Evolutionary conservation across 2,113 vertebrate genomes (phyloP).

Genomic region (Smithornis capensis): DNA sequence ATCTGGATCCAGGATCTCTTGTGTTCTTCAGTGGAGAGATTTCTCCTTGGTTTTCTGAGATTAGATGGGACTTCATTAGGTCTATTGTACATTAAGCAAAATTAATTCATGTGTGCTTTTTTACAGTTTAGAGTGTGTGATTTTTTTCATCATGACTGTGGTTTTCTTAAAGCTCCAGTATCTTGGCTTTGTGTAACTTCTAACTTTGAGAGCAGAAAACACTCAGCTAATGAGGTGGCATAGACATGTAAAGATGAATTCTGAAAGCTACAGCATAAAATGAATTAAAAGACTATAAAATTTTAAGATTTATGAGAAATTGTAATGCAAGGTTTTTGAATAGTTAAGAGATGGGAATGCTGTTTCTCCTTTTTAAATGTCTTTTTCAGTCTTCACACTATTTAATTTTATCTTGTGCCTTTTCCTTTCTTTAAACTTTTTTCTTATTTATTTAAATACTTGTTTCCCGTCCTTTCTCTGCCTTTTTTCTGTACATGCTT

Average conservation of each 20-base stretch:
- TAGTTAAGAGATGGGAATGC: not conserved
- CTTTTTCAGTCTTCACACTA: not conserved
- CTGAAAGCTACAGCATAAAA: not conserved
- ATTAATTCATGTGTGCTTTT: not conserved
- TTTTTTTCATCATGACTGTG: not conserved
- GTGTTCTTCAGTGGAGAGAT: not conserved
- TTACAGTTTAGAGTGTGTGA: not conserved
- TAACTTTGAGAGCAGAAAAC: not conserved
- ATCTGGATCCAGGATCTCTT: fast-evolving
- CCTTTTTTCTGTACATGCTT: not conserved
- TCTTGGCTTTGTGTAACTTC: not conserved
- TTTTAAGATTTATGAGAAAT: not conserved
- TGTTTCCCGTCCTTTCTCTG: not conserved
- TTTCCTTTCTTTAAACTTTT: not conserved
- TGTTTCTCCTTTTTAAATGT: not conserved
- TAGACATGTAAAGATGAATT: not conserved
- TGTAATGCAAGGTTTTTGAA: not conserved
- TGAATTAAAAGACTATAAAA: not conserved
- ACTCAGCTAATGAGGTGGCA: not conserved
- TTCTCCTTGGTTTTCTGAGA: not conserved
- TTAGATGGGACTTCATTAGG: not conserved
- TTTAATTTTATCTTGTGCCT: not conserved
- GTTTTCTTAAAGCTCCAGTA: not conserved
- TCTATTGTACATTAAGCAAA: not conserved
- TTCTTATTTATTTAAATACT: not conserved